phyloP scores from a whole-genome alignment of 2,113 vertebrate species.

The Syngnathus floridae region DNA sequence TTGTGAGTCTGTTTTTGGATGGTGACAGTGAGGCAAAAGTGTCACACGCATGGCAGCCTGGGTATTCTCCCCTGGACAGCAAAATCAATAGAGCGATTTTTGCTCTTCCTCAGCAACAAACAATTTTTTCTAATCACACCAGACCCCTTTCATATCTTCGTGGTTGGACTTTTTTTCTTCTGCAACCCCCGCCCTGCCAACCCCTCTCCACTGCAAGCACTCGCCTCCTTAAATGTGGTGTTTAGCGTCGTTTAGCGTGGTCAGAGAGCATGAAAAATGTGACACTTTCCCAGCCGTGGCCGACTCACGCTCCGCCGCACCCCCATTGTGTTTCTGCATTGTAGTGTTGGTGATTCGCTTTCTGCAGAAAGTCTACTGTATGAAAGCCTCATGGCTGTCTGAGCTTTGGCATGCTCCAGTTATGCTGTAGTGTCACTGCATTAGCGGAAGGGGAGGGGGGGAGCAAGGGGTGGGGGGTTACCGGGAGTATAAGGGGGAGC shows the following conservation, averaged over 20 bases:
- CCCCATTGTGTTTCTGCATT: constrained; percentile 72
- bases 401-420: constrained; percentile 78
- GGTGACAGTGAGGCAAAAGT: constrained; percentile 35
- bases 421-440: constrained; percentile 71
- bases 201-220: constrained; percentile 43
- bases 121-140: constrained; percentile 67
- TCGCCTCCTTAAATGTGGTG: constrained; percentile 65
- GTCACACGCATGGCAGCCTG: constrained; percentile 43
- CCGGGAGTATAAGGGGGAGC: constrained; percentile 1
- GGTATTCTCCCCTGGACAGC: constrained; percentile 47
- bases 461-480: constrained; percentile 6
- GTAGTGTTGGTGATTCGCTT: constrained; percentile 68
- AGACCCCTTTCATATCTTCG: constrained; percentile 27
- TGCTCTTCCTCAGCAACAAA: constrained; percentile 53
- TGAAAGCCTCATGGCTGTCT: constrained; percentile 75
- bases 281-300: constrained; percentile 70
- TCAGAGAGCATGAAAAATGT: constrained; percentile 75
- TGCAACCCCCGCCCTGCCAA: neutral
- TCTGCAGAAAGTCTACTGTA: constrained; percentile 67
- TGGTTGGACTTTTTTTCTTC: constrained; percentile 6
- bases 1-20: constrained; percentile 16
- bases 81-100: constrained; percentile 59
- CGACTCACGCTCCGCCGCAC: constrained; percentile 65
- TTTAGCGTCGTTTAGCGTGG: constrained; percentile 74
- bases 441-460: constrained; percentile 43